Base-by-base conservation (phyloP, 1,140 invertebrate genomes). In the silkworm (Bombyx mori) region DNA sequence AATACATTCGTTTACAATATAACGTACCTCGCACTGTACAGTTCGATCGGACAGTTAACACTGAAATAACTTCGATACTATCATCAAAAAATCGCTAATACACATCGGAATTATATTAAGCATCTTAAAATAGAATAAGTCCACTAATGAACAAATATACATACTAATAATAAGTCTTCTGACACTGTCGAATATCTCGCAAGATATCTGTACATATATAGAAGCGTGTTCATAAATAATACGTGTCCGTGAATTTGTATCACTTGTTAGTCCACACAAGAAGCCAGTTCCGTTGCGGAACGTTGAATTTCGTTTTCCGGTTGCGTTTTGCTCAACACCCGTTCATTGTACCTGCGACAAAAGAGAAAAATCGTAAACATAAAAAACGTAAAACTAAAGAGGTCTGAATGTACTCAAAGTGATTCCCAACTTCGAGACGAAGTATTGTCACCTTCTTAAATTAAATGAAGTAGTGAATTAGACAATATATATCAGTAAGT, bases 301-400 rank as follows among this genome's bases (percentile, higher is more conserved):
- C 72, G 65, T 61, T 71, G 71, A 66, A 50, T 42, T 62, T 62
- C 56, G 66, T 70, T 66, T 75, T 76, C 70, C 75, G 76, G 66
- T 70, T 60, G 70, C 63, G 68, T 61, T 66, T 62, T 47, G 54
- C 58, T 35, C 26, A 35, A 3, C 26, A 35, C 59, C 70, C 72
- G 67, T 8, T 50, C 48, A 8, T 71, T 63, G 69, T 71, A 80
- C 77, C 79, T 82, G 65, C 44, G 68, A 77, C 75, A 79, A 82
- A 60, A 62, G 58, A 50, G 12, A 50, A 8, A 5, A 12, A 50
- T 12, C 4, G 26, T 50, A 35, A 35, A 35, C 26, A 35, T 35
- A 35, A 35, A 35, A 35, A 35, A 35, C 12, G 26, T 35, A 3
- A 35, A 35, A 3, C 2, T 35, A 35, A 35, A 3, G 26, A 35